These are phyloP conservation scores for Laticauda colubrina DNA, from an alignment of 2,113 vertebrate species.

Conservation along the genomic window DNA sequence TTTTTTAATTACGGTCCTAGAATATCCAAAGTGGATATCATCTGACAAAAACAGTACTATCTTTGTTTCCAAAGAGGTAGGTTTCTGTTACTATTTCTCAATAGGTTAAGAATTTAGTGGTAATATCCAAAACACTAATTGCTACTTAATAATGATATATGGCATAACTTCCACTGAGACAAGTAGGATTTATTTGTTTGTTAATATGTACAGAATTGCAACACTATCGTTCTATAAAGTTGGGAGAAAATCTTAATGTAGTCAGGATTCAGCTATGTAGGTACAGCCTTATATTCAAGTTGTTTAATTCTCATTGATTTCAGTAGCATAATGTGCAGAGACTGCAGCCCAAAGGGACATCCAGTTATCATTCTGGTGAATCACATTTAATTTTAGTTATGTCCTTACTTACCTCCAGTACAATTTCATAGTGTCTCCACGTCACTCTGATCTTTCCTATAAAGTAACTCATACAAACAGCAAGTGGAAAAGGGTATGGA, in stretches of 20 bases:
- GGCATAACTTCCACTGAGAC: not conserved
- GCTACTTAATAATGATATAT: not conserved
- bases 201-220: not conserved
- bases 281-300: not conserved
- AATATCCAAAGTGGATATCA: not conserved
- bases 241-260: not conserved
- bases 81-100: not conserved
- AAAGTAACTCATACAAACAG: not conserved
- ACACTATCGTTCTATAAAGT: not conserved
- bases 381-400: constrained; percentile 11
- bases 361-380: constrained; percentile 4
- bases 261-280: not conserved
- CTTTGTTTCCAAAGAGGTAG: not conserved
- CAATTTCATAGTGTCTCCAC: not conserved
- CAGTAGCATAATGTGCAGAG: not conserved
- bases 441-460: not conserved
- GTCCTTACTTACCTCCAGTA: not conserved
- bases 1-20: not conserved
- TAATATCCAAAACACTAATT: not conserved
- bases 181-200: not conserved
- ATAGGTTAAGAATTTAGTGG: not conserved
- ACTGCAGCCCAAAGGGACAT: not conserved
- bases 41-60: not conserved
- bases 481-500: not conserved
- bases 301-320: not conserved